Conservation (phyloP, 2,888 invertebrate species). For the Drosophila formosana region DNA sequence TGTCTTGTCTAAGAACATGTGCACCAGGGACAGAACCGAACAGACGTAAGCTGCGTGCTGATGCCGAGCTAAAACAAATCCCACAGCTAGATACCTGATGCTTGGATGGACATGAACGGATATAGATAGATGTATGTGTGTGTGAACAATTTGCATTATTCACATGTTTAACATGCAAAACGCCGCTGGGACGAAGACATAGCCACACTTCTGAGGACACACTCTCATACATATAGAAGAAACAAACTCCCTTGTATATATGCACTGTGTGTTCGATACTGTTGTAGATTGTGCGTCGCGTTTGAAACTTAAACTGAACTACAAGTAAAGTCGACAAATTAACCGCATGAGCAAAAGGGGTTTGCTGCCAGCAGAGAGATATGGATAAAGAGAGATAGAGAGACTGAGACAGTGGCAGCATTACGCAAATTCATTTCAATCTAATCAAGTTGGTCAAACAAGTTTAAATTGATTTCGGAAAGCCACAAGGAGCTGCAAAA, state of each 20-base stretch:
- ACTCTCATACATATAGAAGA: slow-evolving; percentile 1
- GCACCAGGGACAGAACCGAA: slow-evolving; percentile 29
- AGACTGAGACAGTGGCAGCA: slow-evolving; percentile 22
- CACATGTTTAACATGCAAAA: slow-evolving; percentile 79
- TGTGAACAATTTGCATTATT: slow-evolving; percentile 75
- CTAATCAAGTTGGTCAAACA: slow-evolving; percentile 78
- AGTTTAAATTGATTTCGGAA: slow-evolving; percentile 76
- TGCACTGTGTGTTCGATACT: slow-evolving; percentile 24
- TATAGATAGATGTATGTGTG: slow-evolving; percentile 61
- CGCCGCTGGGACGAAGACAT: slow-evolving; percentile 62
- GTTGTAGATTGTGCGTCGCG: slow-evolving; percentile 27
- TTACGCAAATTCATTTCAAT: slow-evolving; percentile 78
- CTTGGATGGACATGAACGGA: slow-evolving; percentile 57
- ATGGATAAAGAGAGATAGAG: not conserved
- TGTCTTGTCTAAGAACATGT: slow-evolving; percentile 62
- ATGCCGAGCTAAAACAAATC: slow-evolving; percentile 66
- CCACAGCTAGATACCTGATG: slow-evolving; percentile 76
- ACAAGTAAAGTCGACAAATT: slow-evolving; percentile 42
- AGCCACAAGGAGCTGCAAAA: slow-evolving; percentile 50
- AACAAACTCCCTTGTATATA: not conserved
- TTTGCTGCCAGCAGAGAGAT: not conserved
- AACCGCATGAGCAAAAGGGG: slow-evolving; percentile 23
- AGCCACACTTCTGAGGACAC: slow-evolving; percentile 19
- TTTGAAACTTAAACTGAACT: slow-evolving; percentile 41
- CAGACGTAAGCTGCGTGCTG: slow-evolving; percentile 63